Evolutionary conservation across 1,140 invertebrate genomes (phyloP).

Genomic region (Temnothorax longispinosus): DNA sequence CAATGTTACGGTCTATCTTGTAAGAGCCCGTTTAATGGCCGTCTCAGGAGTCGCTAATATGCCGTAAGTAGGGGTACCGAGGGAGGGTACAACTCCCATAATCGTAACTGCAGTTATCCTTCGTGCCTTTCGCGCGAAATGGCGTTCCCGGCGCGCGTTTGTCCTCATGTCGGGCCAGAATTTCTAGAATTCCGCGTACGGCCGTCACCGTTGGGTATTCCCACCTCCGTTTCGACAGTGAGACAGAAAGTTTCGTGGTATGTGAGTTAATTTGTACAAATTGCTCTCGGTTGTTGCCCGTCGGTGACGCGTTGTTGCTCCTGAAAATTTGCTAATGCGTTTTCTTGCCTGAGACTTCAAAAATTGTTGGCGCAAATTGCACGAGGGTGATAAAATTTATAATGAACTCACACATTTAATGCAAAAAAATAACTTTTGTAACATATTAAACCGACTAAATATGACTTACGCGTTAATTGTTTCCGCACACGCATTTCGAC

Average conservation of each 20-base stretch:
- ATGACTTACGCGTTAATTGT: neutral
- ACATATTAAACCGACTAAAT: neutral
- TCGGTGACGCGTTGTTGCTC: neutral
- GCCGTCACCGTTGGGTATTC: neutral
- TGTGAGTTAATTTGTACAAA: slow-evolving; percentile 48
- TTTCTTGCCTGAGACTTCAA: neutral
- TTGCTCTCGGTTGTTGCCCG: neutral
- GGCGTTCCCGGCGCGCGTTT: neutral
- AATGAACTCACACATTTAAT: neutral
- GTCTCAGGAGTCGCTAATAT: slow-evolving; percentile 75
- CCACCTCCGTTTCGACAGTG: slow-evolving; percentile 12
- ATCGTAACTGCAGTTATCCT: slow-evolving; percentile 78
- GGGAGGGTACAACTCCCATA: slow-evolving; percentile 72
- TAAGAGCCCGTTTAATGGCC: slow-evolving; percentile 65
- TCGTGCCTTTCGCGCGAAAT: slow-evolving; percentile 21
- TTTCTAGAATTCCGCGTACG: slow-evolving; percentile 33
- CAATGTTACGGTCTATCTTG: slow-evolving; percentile 71
- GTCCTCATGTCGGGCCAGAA: slow-evolving; percentile 11
- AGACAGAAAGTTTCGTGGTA: slow-evolving; percentile 2
- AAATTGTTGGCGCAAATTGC: neutral
- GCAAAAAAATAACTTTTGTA: neutral
- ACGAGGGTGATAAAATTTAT: neutral
- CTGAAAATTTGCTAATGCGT: neutral
- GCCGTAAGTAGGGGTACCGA: slow-evolving; percentile 65
- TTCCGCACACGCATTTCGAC: neutral